phyloP scores from a whole-genome alignment of 2,888 invertebrate genomes.

The Seira sanloemensis region DNA sequence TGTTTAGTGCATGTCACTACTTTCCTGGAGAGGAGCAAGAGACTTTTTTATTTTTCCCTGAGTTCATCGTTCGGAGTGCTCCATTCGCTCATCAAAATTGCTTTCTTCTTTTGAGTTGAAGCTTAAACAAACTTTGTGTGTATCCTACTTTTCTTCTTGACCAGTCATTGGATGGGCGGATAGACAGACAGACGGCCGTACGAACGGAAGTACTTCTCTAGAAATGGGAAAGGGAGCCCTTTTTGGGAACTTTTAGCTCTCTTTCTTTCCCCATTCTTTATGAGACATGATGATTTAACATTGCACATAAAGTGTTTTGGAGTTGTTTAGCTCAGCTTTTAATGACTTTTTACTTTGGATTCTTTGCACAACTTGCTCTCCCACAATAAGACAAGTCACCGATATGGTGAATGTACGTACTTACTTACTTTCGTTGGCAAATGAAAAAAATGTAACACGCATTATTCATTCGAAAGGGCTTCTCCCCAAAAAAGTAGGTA shows the following conservation, averaged over 20 bases:
- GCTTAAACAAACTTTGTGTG: not conserved
- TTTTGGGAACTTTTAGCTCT: conserved; percentile 28
- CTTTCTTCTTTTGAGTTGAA: not conserved
- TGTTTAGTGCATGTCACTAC: not conserved
- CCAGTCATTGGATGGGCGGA: not conserved
- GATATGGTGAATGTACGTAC: no score
- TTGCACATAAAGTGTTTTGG: not conserved
- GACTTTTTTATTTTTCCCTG: not conserved
- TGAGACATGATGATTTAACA: not conserved
- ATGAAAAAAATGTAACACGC: not conserved
- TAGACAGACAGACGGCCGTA: not conserved
- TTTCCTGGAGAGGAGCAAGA: not conserved
- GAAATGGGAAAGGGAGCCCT: no score
- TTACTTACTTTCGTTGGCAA: not conserved
- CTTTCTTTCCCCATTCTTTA: conserved; percentile 13
- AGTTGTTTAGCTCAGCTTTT: not conserved
- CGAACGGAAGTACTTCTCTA: not conserved
- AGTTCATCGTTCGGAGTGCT: not conserved
- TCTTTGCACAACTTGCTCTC: not conserved
- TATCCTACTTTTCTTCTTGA: not conserved
- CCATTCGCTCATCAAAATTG: not conserved
- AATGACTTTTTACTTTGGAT: not conserved
- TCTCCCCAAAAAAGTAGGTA: no score
- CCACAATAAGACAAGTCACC: no score
- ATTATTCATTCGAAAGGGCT: no score